Conservation (phyloP, 2,888 invertebrate species). For the Gortyna flavago region DNA sequence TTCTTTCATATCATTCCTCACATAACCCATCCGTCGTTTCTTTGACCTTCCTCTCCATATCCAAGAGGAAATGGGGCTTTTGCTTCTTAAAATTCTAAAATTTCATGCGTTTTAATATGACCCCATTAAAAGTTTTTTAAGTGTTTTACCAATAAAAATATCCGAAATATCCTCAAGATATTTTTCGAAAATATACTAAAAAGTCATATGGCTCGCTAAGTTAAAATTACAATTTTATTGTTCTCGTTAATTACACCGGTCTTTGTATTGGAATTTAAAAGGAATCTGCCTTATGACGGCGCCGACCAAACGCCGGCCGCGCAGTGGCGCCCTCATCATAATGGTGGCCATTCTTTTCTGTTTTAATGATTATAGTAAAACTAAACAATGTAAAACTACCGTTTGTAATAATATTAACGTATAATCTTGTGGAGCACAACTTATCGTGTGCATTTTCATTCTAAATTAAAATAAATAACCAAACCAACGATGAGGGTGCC, state of each 20-base stretch:
- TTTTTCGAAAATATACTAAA: constrained; percentile 14
- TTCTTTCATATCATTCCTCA: not conserved
- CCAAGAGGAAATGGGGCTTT: not conserved
- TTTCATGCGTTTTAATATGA: not conserved
- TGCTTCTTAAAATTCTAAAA: not conserved
- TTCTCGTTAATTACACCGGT: constrained; percentile 14
- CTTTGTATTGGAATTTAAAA: not conserved
- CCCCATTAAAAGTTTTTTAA: constrained; percentile 17
- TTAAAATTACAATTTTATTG: constrained; percentile 23
- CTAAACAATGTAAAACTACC: too few species aligned
- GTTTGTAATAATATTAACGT: too few species aligned
- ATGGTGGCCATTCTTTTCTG: too few species aligned
- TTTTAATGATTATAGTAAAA: too few species aligned
- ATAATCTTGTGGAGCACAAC: too few species aligned
- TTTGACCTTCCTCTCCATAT: not conserved
- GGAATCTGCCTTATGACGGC: not conserved
- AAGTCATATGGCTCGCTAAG: constrained; percentile 6
- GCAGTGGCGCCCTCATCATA: too few species aligned
- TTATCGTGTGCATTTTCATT: too few species aligned
- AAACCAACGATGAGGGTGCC: too few species aligned
- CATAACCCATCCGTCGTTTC: not conserved
- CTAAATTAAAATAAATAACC: too few species aligned
- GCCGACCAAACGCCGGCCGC: too few species aligned
- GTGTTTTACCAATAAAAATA: constrained; percentile 3
- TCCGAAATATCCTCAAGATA: constrained; percentile 1